phyloP scores from a whole-genome alignment of 2,113 vertebrate species.

The Gymnobelideus leadbeateri region DNA sequence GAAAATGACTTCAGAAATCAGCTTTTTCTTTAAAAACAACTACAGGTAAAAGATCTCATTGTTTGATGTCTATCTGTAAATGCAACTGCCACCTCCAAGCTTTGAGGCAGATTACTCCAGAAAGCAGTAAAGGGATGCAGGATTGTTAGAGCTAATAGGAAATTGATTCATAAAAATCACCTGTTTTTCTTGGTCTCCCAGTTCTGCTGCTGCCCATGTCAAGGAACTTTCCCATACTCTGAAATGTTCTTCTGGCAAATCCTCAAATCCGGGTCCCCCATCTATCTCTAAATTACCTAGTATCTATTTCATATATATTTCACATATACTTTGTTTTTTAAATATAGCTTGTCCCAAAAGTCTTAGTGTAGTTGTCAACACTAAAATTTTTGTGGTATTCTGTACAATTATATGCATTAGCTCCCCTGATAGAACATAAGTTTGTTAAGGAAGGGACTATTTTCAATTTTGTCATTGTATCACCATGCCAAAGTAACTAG shows the following conservation, averaged over 20 bases:
- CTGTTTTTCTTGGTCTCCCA: conserved; percentile 14
- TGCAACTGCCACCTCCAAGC: neutral
- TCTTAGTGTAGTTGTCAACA: neutral
- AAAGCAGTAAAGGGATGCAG: conserved; percentile 1
- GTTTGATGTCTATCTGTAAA: neutral
- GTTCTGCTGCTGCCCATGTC: neutral
- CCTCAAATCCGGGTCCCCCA: neutral
- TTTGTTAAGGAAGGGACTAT: neutral
- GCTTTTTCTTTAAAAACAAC: conserved; percentile 22
- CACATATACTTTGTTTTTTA: neutral
- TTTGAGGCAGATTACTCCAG: conserved; percentile 13
- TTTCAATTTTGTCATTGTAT: neutral
- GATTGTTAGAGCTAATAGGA: conserved; percentile 7
- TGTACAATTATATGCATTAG: neutral
- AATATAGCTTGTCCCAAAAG: neutral
- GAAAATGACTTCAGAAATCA: conserved; percentile 34
- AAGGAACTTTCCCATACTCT: neutral
- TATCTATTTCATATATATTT: neutral
- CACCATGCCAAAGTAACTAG: neutral
- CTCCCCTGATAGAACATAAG: neutral
- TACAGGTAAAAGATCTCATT: neutral
- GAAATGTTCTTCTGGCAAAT: neutral
- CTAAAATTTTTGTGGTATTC: neutral
- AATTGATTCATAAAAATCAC: conserved; percentile 26
- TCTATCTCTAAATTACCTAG: neutral